Conservation (phyloP, 2,113 vertebrate species). For the Ginglymostoma cirratum region DNA sequence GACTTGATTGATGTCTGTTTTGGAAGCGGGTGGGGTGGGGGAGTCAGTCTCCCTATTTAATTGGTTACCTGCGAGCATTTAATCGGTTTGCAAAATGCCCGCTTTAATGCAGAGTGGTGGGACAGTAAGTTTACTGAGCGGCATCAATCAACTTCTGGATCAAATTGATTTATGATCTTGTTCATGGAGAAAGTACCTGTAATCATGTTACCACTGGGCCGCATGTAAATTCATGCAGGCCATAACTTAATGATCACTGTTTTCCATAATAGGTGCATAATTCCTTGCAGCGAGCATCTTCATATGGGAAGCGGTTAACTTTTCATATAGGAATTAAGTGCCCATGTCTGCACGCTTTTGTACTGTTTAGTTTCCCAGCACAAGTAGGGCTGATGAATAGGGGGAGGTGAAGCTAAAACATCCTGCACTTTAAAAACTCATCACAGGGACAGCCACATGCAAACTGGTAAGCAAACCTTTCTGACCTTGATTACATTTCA, state of each 20-base stretch:
- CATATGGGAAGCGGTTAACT: conserved; percentile 18
- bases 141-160: conserved; percentile 14
- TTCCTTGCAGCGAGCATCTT: conserved; percentile 7
- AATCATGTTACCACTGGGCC: conserved; percentile 26
- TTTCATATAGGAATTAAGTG: conserved; percentile 19
- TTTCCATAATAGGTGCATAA: conserved; percentile 25
- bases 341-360: neutral
- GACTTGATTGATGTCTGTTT: neutral
- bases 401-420: conserved; percentile 34
- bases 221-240: neutral
- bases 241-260: conserved; percentile 25
- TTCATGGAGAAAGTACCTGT: neutral
- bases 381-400: conserved; percentile 23
- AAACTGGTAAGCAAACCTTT: conserved; percentile 36
- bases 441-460: conserved; percentile 34
- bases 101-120: neutral
- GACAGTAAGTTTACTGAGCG: neutral
- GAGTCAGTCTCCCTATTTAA: no score
- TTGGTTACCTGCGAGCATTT: neutral
- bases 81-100: neutral
- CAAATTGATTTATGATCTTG: neutral
- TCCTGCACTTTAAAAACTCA: conserved; percentile 34
- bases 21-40: neutral
- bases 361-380: conserved; percentile 31
- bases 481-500: conserved; percentile 32